phyloP scores from a whole-genome alignment of 2,113 vertebrate species.

The Ranitomeya variabilis region DNA sequence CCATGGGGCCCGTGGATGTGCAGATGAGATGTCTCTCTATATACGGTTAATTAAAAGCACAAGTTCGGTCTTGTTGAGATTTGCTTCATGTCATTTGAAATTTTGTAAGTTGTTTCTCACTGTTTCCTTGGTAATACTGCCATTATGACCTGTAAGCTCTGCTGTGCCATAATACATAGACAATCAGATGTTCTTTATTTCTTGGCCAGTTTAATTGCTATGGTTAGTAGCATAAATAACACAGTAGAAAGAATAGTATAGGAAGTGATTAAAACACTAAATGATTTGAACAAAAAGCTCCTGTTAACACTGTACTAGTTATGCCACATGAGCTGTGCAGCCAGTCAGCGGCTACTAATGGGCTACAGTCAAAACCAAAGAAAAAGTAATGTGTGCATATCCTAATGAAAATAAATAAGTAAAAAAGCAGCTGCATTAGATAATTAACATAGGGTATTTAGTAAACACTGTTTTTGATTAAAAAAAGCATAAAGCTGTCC shows the following conservation, averaged over 20 bases:
- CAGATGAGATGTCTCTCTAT: background rate
- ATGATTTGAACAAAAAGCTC: background rate
- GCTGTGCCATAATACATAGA: background rate
- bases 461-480: no score
- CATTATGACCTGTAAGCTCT: background rate
- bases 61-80: background rate
- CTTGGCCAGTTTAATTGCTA: background rate
- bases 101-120: background rate
- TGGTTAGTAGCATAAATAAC: background rate
- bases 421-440: no score
- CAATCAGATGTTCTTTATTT: background rate
- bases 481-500: no score
- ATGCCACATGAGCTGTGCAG: no score
- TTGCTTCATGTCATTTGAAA: background rate
- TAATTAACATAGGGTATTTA: no score
- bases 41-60: background rate
- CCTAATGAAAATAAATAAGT: no score
- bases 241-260: background rate
- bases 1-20: background rate
- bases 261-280: background rate
- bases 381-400: no score
- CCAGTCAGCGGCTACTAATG: no score
- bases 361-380: no score
- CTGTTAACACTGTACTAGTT: background rate
- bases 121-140: slow-evolving; percentile 11